Evolutionary conservation across 1,140 invertebrate species (phyloP).

Genomic region (Brachionus rubens): DNA sequence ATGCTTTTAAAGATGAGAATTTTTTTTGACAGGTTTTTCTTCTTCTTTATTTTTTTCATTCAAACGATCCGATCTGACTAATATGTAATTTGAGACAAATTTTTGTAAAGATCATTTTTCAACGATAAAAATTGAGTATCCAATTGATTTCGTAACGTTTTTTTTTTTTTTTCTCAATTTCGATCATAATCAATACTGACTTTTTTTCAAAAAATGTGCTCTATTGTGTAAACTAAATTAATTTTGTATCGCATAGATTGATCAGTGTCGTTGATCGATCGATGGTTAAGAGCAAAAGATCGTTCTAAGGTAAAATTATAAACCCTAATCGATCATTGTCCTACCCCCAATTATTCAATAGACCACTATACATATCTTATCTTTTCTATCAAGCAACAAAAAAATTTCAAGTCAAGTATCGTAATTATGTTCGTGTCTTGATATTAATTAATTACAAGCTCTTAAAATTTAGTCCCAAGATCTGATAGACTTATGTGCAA

Average conservation of each 20-base stretch:
- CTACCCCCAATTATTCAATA: background rate
- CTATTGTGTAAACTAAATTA: no score
- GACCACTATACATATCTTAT: background rate
- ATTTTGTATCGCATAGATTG: no score
- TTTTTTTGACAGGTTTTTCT: background rate
- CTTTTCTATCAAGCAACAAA: background rate
- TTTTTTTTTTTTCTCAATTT: background rate
- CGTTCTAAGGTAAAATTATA: no score
- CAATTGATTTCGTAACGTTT: slow-evolving; percentile 25
- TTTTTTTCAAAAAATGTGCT: no score
- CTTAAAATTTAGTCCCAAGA: background rate
- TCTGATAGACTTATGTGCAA: no score
- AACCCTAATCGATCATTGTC: slow-evolving; percentile 9
- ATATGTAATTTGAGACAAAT: slow-evolving; percentile 25
- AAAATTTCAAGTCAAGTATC: background rate
- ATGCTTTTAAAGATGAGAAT: no score
- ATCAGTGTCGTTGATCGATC: background rate
- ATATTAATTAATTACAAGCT: background rate
- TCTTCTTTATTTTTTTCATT: background rate
- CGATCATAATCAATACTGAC: slow-evolving; percentile 1
- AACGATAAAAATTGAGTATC: background rate
- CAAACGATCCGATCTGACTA: background rate
- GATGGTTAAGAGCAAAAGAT: background rate
- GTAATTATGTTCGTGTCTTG: slow-evolving; percentile 11
- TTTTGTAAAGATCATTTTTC: background rate